phyloP scores from a whole-genome alignment of 1,140 invertebrate species.

The Lethrus apterus region DNA sequence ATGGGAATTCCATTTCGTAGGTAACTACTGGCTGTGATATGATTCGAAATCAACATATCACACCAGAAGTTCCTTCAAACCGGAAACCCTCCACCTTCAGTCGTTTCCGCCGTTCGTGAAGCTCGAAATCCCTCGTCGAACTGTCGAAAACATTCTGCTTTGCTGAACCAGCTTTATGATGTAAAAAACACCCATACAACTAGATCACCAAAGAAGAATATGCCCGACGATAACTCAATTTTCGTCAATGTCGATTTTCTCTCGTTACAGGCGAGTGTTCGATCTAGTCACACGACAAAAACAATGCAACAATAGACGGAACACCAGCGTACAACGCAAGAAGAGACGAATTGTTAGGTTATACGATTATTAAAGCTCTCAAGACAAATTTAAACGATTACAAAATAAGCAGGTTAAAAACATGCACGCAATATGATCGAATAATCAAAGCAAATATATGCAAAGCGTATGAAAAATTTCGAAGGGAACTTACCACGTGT shows the following conservation, averaged over 20 bases:
- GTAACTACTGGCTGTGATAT: conserved; percentile 43
- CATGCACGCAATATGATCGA: no score
- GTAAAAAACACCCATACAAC: conserved; percentile 40
- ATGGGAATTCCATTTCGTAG: conserved; percentile 38
- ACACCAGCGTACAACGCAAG: conserved; percentile 36
- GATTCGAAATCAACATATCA: conserved; percentile 38
- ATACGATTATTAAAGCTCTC: no score
- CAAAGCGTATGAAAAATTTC: no score
- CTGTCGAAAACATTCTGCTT: conserved; percentile 41
- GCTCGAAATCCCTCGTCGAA: conserved; percentile 24
- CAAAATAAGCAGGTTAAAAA: no score
- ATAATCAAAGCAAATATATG: no score
- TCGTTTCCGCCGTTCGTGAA: neutral
- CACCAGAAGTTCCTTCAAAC: conserved; percentile 42
- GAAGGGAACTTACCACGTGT: no score
- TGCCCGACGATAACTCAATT: conserved; percentile 28
- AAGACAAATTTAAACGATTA: no score
- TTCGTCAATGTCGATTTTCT: conserved; percentile 5
- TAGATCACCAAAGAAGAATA: conserved; percentile 44
- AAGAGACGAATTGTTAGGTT: conserved; percentile 3
- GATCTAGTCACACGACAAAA: conserved; percentile 37
- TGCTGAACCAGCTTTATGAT: conserved; percentile 43
- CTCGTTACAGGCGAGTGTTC: conserved; percentile 39
- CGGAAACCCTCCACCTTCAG: conserved; percentile 27
- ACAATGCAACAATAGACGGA: conserved; percentile 36